Evolutionary conservation across 30 jellyfish, hydroid and myxozoan genomes (phyloP).

Genomic region (Chrysaora quinquecirrha): DNA sequence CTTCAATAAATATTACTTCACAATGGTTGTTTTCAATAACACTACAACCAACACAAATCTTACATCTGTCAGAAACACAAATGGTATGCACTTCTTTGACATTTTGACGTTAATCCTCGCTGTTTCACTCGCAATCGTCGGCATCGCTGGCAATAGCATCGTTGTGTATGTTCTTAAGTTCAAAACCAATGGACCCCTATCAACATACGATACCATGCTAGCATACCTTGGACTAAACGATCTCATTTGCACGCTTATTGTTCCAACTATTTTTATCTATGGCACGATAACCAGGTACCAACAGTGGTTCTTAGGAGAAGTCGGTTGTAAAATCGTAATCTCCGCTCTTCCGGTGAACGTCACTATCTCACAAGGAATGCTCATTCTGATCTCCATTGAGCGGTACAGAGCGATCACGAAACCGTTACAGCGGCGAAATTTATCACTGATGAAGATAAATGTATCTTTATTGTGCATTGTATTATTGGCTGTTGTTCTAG

Average conservation of each 20-base stretch:
- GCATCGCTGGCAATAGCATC: constrained; percentile 53
- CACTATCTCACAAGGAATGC: constrained; percentile 77
- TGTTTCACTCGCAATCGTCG: constrained; percentile 47
- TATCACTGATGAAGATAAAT: neutral
- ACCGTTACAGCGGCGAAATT: constrained; percentile 34
- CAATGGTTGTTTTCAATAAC: no score
- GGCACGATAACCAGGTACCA: constrained; percentile 67
- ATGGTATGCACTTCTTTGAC: no score
- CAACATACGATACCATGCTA: constrained; percentile 57
- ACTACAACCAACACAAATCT: no score
- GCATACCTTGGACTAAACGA: constrained; percentile 55
- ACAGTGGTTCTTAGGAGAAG: constrained; percentile 74
- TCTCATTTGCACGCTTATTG: constrained; percentile 44
- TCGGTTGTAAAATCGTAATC: constrained; percentile 76
- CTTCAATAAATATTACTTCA: no score
- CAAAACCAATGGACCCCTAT: neutral
- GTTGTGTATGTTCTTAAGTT: constrained; percentile 56
- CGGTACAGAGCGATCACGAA: constrained; percentile 48
- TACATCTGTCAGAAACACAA: no score
- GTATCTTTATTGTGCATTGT: constrained; percentile 15
- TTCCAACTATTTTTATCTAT: constrained; percentile 68
- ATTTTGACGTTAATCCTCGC: constrained; percentile 38
- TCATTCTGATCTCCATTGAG: constrained; percentile 70
- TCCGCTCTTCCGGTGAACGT: constrained; percentile 64
- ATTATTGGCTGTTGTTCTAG: constrained; percentile 31